Conservation (phyloP, 2,888 invertebrate genomes). For the Gnatocerus cornutus region DNA sequence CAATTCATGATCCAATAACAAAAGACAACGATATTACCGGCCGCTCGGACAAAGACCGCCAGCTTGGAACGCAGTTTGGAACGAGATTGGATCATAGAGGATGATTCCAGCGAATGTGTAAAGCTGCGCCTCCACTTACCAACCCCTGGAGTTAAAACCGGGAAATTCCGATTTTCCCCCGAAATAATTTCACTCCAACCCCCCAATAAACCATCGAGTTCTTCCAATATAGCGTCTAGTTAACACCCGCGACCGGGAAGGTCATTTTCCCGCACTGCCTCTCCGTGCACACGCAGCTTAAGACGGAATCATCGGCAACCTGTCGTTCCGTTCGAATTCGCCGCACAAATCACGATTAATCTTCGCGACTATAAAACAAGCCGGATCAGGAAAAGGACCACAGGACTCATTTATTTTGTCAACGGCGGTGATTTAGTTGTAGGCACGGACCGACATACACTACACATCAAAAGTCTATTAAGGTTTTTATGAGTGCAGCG, state of each 20-base stretch:
- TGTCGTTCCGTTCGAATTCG: conserved; percentile 30
- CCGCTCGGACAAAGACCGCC: conserved; percentile 71
- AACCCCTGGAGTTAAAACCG: too few species aligned
- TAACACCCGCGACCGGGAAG: too few species aligned
- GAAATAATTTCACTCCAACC: too few species aligned
- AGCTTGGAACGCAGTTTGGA: conserved; percentile 60
- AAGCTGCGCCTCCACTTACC: neutral
- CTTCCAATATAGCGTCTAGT: too few species aligned
- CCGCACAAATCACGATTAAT: conserved; percentile 39
- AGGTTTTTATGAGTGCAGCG: conserved; percentile 60
- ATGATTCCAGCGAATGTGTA: conserved; percentile 31
- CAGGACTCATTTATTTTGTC: conserved; percentile 63
- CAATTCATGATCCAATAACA: conserved; percentile 73
- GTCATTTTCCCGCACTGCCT: too few species aligned
- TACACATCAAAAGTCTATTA: conserved; percentile 63
- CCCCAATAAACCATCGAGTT: too few species aligned
- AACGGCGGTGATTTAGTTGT: conserved; percentile 61
- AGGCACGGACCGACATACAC: conserved; percentile 54
- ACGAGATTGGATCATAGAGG: conserved; percentile 64
- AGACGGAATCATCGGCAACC: neutral
- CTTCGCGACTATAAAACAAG: conserved; percentile 59
- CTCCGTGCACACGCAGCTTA: neutral
- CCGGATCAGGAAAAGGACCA: conserved; percentile 56
- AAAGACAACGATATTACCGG: conserved; percentile 73
- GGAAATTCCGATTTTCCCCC: neutral